A percentile compares a stretch with the other conserved stretches of the same genome.
Evolutionary conservation across 2,888 invertebrate species (phyloP).

Genomic region (Apantesis nais): DNA sequence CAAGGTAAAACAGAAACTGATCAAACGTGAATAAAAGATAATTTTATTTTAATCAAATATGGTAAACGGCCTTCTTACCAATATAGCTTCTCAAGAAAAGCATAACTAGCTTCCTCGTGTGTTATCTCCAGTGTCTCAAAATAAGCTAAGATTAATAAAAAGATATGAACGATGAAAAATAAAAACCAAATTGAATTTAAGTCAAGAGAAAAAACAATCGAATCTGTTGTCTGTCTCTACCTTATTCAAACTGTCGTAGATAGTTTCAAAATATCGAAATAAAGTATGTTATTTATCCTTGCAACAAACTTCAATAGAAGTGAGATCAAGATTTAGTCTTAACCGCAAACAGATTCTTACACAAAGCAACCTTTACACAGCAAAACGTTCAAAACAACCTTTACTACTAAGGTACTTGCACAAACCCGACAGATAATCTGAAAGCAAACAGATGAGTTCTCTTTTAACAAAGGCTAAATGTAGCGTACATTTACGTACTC

Average conservation of each 20-base stretch:
- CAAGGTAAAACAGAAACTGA: too few species aligned
- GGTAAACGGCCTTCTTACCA: too few species aligned
- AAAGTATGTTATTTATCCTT: background rate
- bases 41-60: background rate
- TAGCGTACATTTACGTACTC: background rate
- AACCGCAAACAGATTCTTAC: background rate
- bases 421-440: background rate
- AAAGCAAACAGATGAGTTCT: slow-evolving; percentile 7
- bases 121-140: background rate
- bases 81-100: too few species aligned
- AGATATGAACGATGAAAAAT: too few species aligned
- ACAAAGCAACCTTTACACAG: background rate
- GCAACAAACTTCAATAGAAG: background rate
- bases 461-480: slow-evolving; percentile 4
- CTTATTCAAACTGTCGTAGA: background rate
- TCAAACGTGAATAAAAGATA: background rate
- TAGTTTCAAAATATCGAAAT: background rate
- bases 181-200: too few species aligned
- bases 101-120: background rate
- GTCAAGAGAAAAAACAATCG: too few species aligned
- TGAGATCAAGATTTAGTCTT: background rate
- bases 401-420: background rate
- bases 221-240: background rate
- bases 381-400: background rate
- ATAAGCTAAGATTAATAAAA: background rate